Conservation (phyloP, 37 sponge, comb jelly and placozoan species). For the Chondrosia reniformis region DNA sequence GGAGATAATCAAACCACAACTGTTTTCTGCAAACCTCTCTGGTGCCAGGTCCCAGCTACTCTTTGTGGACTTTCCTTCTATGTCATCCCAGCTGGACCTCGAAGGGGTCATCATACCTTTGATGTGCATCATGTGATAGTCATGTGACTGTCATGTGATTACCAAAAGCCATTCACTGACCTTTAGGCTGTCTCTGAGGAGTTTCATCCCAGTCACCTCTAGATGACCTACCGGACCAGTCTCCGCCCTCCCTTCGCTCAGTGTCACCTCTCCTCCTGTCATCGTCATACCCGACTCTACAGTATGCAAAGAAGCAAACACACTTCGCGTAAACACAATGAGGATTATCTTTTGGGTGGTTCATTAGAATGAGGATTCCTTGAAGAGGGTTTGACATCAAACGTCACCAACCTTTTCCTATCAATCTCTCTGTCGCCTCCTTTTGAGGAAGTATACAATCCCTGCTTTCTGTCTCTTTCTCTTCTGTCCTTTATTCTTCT, state of each 20-base stretch:
- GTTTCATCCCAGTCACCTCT: conserved; percentile 41
- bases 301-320: background rate
- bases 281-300: background rate
- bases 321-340: too few species aligned
- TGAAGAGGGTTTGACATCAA: too few species aligned
- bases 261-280: background rate
- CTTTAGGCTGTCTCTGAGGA: conserved; percentile 17
- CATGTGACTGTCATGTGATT: too few species aligned
- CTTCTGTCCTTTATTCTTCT: conserved; percentile 43
- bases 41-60: conserved; percentile 82
- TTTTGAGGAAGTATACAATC: conserved; percentile 52
- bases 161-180: background rate
- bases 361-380: too few species aligned
- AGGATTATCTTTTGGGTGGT: too few species aligned
- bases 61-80: conserved; percentile 12
- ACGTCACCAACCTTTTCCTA: too few species aligned
- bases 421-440: background rate
- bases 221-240: background rate
- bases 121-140: too few species aligned
- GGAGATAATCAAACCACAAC: too few species aligned
- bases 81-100: conserved; percentile 77
- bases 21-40: background rate
- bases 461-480: conserved; percentile 48
- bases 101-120: conserved; percentile 71
- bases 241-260: conserved; percentile 3